Evolutionary conservation across 2,113 vertebrate genomes (phyloP).

Genomic region (Opisthocomus hoazin): DNA sequence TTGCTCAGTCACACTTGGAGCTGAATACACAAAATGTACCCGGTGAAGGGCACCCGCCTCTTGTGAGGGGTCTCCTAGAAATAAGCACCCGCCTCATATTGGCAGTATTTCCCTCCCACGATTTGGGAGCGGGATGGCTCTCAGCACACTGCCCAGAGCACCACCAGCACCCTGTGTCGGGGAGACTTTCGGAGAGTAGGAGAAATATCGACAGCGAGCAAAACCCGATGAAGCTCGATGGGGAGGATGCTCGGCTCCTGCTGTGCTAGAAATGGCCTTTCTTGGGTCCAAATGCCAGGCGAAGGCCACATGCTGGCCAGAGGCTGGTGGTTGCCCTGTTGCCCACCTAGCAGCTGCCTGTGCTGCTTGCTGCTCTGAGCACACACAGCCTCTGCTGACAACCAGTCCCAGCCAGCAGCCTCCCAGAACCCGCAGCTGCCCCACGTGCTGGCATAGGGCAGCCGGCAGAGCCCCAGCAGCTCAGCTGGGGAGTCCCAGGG

Average conservation of each 20-base stretch:
- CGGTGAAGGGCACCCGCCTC: neutral
- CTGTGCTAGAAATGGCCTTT: neutral
- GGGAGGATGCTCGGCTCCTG: neutral
- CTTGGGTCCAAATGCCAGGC: neutral
- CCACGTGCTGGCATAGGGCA: fast-evolving
- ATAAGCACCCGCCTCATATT: fast-evolving
- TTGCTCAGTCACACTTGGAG: constrained; percentile 14
- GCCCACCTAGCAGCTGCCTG: neutral
- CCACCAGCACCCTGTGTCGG: fast-evolving
- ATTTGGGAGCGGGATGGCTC: neutral
- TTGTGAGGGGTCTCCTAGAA: neutral
- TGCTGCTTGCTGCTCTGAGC: neutral
- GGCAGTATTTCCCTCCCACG: neutral
- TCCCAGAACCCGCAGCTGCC: neutral
- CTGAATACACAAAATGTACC: neutral
- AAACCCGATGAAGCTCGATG: neutral
- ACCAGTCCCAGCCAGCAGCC: neutral
- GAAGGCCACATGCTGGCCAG: fast-evolving
- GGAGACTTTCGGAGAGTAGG: neutral
- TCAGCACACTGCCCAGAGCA: neutral
- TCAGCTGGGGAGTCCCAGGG: neutral
- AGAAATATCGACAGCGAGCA: neutral
- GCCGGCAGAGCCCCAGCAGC: neutral
- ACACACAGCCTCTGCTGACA: fast-evolving
- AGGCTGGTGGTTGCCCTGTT: neutral